Percentiles rank a stretch among this genome's conserved stretches.
Evolutionary conservation across 2,797 vertebrate species (phyloP).

Genomic region (Enteromius argenteus): DNA sequence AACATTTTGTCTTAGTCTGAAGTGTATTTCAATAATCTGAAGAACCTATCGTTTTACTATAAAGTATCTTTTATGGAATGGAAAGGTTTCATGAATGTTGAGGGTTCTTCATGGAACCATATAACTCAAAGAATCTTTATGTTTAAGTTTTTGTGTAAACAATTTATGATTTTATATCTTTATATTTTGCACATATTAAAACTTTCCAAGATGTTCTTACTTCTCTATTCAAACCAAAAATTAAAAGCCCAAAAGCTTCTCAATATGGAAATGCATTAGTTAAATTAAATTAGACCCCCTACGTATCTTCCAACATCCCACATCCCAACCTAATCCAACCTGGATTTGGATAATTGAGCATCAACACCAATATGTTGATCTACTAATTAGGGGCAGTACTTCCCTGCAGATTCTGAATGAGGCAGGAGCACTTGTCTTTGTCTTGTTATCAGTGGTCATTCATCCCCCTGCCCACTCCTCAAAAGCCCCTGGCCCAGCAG

Average conservation of each 20-base stretch:
- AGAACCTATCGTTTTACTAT: neutral
- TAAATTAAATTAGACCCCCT: slow-evolving; percentile 28
- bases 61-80: neutral
- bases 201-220: neutral
- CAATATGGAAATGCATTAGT: neutral
- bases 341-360: slow-evolving; percentile 51
- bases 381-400: slow-evolving; percentile 53
- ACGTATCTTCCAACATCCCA: slow-evolving; percentile 58
- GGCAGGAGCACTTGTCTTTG: slow-evolving; percentile 58
- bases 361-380: slow-evolving; percentile 54
- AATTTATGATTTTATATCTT: neutral
- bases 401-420: slow-evolving; percentile 50
- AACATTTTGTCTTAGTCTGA: neutral
- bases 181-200: neutral
- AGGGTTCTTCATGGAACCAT: neutral
- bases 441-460: slow-evolving; percentile 62
- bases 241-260: neutral
- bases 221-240: neutral
- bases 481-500: slow-evolving; percentile 72
- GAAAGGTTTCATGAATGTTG: neutral
- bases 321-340: slow-evolving; percentile 70
- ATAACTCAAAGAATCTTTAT: neutral
- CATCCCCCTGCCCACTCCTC: slow-evolving; percentile 60
- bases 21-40: neutral
- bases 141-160: neutral